phyloP scores from a whole-genome alignment of 2,113 vertebrate species.

The Anolis carolinensis region DNA sequence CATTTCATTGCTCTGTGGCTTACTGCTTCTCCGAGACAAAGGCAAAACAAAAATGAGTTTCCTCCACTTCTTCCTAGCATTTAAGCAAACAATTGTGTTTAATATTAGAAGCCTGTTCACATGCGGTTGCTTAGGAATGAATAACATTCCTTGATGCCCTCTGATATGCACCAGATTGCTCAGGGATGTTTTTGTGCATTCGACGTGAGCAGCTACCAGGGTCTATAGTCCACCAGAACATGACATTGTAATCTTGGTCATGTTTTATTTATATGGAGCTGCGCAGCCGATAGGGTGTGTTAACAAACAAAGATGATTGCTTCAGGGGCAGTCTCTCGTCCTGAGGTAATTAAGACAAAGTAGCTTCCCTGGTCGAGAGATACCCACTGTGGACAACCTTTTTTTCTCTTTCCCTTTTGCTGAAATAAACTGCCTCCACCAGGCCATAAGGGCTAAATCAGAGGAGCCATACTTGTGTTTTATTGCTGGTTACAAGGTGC shows the following conservation, averaged over 20 bases:
- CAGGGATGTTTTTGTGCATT: conserved; percentile 74
- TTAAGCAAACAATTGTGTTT: conserved; percentile 36
- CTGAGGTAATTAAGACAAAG: conserved; percentile 89
- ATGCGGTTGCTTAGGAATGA: conserved; percentile 60
- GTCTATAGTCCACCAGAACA: conserved; percentile 78
- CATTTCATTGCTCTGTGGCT: conserved; percentile 34
- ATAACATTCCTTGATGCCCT: conserved; percentile 61
- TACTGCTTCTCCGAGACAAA: conserved; percentile 31
- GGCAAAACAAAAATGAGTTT: conserved; percentile 37
- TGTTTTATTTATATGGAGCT: conserved; percentile 87
- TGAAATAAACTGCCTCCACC: conserved; percentile 64
- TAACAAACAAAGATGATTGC: conserved; percentile 92
- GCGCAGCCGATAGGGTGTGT: conserved; percentile 80
- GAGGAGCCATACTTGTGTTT: conserved; percentile 64
- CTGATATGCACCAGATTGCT: conserved; percentile 59
- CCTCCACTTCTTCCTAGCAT: conserved; percentile 36
- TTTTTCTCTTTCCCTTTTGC: conserved; percentile 59
- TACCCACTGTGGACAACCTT: conserved; percentile 71
- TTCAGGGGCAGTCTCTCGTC: conserved; percentile 81
- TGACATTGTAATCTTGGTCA: conserved; percentile 84
- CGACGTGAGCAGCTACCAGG: conserved; percentile 72
- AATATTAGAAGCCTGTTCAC: conserved; percentile 56
- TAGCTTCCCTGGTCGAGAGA: conserved; percentile 76
- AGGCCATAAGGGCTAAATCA: conserved; percentile 69
- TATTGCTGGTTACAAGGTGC: conserved; percentile 71